Evolutionary conservation across 1,140 invertebrate species (phyloP).

Genomic region (Drosophila bocki): DNA sequence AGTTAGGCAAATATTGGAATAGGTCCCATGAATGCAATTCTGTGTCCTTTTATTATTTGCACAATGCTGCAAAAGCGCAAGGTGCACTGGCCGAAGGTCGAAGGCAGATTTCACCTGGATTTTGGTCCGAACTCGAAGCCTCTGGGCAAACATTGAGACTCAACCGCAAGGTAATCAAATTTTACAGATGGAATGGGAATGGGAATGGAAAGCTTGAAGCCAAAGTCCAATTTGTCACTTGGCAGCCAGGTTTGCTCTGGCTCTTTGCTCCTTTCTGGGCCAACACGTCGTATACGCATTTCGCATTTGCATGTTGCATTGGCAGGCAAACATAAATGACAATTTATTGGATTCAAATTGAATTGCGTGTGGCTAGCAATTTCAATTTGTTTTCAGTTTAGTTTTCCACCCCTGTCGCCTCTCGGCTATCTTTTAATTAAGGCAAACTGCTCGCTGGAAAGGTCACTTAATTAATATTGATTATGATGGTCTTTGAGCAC

Average conservation of each 20-base stretch:
- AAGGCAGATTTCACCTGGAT: constrained; percentile 32
- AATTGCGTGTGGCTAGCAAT: constrained; percentile 26
- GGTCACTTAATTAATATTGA: constrained; percentile 72
- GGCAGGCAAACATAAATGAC: constrained; percentile 62
- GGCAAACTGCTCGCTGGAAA: constrained; percentile 11
- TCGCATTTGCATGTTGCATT: constrained; percentile 64
- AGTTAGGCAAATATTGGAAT: constrained; percentile 59
- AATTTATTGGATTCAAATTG: constrained; percentile 59
- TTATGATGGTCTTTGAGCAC: constrained; percentile 55
- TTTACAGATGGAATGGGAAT: constrained; percentile 41
- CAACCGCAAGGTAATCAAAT: constrained; percentile 78
- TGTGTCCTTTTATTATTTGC: constrained; percentile 44
- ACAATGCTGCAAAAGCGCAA: constrained; percentile 65
- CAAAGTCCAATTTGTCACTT: constrained; percentile 59
- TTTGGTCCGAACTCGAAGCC: constrained; percentile 24
- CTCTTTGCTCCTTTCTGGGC: constrained; percentile 26
- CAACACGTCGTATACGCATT: constrained; percentile 35
- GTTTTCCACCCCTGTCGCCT: constrained; percentile 4
- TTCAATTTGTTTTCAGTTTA: constrained; percentile 48
- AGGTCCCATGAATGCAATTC: constrained; percentile 59
- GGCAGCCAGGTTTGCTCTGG: constrained; percentile 32
- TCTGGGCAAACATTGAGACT: constrained; percentile 48
- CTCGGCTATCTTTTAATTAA: constrained; percentile 62
- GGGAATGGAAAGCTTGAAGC: constrained; percentile 9
- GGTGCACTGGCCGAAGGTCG: constrained; percentile 34